phyloP scores from a whole-genome alignment of 2,113 vertebrate genomes.

The Pipra filicauda region DNA sequence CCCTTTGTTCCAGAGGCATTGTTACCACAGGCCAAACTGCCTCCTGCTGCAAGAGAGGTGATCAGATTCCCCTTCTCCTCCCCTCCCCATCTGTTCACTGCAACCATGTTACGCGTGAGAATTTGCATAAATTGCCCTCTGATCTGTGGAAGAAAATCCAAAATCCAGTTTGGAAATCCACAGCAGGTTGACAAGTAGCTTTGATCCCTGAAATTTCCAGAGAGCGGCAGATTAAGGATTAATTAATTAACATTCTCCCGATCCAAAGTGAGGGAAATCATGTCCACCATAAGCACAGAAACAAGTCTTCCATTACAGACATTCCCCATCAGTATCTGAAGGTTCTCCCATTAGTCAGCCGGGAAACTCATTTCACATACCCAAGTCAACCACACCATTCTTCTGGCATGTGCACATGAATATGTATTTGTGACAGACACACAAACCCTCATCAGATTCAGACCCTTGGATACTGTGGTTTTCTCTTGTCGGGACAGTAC shows the following conservation, averaged over 20 bases:
- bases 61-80: slow-evolving; percentile 68
- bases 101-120: slow-evolving; percentile 22
- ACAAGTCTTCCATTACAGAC: not conserved
- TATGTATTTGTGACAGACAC: not conserved
- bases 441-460: not conserved
- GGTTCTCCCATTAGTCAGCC: not conserved
- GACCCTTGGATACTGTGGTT: accelerated
- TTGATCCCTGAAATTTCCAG: slow-evolving; percentile 61
- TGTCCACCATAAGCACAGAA: not conserved
- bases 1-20: slow-evolving; percentile 64
- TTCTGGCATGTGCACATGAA: not conserved
- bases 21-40: slow-evolving; percentile 56
- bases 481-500: not conserved
- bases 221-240: slow-evolving; percentile 38
- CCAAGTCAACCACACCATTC: not conserved
- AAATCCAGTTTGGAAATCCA: slow-evolving; percentile 62
- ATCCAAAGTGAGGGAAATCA: not conserved
- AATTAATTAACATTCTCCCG: slow-evolving; percentile 45
- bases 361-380: not conserved
- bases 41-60: slow-evolving; percentile 55
- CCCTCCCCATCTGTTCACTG: slow-evolving; percentile 65
- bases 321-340: not conserved
- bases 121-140: slow-evolving; percentile 68
- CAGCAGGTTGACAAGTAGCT: slow-evolving; percentile 41
- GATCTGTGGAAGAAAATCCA: slow-evolving; percentile 62